phyloP scores from a whole-genome alignment of 2,113 vertebrate species.

The Ploceus nigricollis region DNA sequence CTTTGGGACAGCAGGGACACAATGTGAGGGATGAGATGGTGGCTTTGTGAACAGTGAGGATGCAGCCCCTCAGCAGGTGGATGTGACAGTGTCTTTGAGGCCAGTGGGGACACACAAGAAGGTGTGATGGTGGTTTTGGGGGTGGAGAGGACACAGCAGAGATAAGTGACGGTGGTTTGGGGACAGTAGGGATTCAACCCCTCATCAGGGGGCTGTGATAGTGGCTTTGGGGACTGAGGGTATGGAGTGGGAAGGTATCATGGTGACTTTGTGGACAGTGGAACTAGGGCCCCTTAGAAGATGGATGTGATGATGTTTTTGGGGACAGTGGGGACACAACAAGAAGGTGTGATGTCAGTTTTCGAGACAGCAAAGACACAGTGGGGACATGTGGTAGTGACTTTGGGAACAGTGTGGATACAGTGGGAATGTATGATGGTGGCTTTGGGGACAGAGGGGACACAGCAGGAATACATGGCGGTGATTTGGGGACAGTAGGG shows the following conservation, averaged over 20 bases:
- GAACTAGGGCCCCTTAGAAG: neutral
- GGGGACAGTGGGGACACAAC: neutral
- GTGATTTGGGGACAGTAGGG: neutral
- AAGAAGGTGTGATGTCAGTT: neutral
- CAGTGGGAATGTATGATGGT: too few relatives aligned
- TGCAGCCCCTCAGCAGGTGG: neutral
- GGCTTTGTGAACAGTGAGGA: neutral
- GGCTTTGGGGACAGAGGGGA: neutral
- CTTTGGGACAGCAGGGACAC: neutral
- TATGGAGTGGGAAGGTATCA: too few relatives aligned
- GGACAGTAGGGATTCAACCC: neutral
- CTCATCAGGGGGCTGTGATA: accelerated
- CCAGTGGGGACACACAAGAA: too few relatives aligned
- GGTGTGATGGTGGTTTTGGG: neutral
- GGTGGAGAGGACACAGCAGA: too few relatives aligned
- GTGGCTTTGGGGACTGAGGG: neutral
- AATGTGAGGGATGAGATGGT: accelerated
- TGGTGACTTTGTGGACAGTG: neutral
- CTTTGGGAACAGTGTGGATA: neutral
- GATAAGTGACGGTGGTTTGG: accelerated
- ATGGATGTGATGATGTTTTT: neutral
- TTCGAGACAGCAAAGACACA: neutral
- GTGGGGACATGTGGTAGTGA: accelerated
- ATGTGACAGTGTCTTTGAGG: neutral
- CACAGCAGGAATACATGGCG: neutral